These are phyloP conservation scores for Euura saliciscinereae DNA, from an alignment of 1,140 invertebrate genomes.

Conservation along the genomic window DNA sequence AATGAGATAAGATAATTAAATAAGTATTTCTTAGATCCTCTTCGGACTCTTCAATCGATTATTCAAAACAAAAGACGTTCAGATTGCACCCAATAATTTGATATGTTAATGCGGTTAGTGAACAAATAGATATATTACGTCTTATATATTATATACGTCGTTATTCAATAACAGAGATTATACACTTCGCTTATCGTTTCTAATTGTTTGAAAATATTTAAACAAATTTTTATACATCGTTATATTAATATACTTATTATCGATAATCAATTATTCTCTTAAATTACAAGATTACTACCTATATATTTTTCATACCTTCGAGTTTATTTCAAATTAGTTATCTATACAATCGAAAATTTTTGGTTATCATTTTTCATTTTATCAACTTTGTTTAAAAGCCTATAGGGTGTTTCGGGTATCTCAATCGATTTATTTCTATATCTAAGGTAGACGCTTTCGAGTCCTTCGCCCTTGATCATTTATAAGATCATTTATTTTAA, in stretches of 20 bases:
- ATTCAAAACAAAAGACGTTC: too few relatives aligned
- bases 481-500: too few relatives aligned
- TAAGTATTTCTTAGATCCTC: neutral
- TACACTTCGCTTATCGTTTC: neutral
- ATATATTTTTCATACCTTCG: neutral
- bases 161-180: neutral
- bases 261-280: too few relatives aligned
- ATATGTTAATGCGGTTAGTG: neutral
- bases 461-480: too few relatives aligned
- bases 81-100: neutral
- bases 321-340: neutral
- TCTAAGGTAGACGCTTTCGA: too few relatives aligned
- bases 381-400: too few relatives aligned
- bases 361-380: neutral
- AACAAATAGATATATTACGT: slow-evolving; percentile 7
- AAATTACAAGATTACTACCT: neutral
- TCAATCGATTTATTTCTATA: too few relatives aligned
- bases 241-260: neutral
- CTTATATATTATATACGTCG: slow-evolving; percentile 3
- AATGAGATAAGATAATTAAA: neutral
- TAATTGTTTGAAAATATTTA: neutral
- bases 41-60: too few relatives aligned
- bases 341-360: slow-evolving; percentile 14
- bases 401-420: too few relatives aligned
- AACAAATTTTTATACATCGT: neutral